Evolutionary conservation across 1,140 invertebrate species (phyloP).

Genomic region (Dinothrombium tinctorium): DNA sequence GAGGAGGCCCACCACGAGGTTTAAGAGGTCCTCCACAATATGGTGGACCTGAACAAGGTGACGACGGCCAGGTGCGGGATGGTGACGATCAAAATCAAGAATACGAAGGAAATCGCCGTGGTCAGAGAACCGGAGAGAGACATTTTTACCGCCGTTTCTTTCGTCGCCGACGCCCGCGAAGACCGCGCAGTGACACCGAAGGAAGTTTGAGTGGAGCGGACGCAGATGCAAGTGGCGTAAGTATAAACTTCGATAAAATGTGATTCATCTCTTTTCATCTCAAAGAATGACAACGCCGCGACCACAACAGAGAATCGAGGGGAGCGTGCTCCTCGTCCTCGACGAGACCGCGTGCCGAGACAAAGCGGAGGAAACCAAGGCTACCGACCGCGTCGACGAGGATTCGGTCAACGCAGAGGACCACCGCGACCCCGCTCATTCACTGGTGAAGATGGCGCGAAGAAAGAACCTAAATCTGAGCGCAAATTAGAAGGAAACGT

Average conservation of each 20-base stretch:
- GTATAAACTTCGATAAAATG: too few species aligned
- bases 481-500: too few species aligned
- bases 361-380: too few species aligned
- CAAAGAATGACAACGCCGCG: too few species aligned
- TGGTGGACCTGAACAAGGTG: not conserved
- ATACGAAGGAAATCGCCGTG: not conserved
- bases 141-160: constrained; percentile 11
- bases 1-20: not conserved
- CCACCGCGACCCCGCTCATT: too few species aligned
- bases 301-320: too few species aligned
- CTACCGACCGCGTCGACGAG: too few species aligned
- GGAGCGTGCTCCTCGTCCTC: too few species aligned
- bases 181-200: constrained; percentile 15
- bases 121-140: constrained; percentile 1
- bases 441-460: too few species aligned
- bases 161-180: constrained; percentile 7
- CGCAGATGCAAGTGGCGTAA: constrained; percentile 12
- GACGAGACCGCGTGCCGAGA: too few species aligned
- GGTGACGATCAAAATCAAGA: not conserved
- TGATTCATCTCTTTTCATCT: not conserved
- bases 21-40: not conserved
- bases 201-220: constrained; percentile 14
- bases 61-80: not conserved
- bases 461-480: too few species aligned
- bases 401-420: too few species aligned